Percentiles rank a stretch among this genome's conserved stretches.
Conservation (phyloP, 2,113 vertebrate genomes). For the Montifringilla adamsi region DNA sequence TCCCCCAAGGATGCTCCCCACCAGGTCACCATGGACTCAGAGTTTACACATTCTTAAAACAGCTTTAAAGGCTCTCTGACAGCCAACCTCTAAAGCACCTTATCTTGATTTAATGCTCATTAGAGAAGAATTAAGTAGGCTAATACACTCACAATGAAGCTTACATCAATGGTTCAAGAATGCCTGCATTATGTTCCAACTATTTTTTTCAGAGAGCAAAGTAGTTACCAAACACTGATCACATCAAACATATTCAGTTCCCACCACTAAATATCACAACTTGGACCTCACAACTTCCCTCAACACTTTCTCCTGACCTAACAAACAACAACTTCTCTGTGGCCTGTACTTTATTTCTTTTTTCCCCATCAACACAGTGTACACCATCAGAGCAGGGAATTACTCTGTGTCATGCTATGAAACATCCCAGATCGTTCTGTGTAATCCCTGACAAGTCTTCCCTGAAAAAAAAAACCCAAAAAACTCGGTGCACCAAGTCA, state of each 20-base stretch:
- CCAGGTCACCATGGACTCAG: neutral
- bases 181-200: neutral
- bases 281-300: neutral
- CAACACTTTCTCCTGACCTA: neutral
- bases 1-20: neutral
- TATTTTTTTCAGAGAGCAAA: neutral
- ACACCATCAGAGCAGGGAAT: neutral
- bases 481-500: neutral
- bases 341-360: neutral
- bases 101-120: conserved; percentile 1
- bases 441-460: neutral
- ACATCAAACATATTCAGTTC: neutral
- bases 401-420: neutral
- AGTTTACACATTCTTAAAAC: neutral
- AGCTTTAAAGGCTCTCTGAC: neutral
- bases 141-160: neutral
- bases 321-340: neutral
- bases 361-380: neutral
- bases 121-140: neutral
- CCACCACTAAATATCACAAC: neutral
- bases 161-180: neutral
- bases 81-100: neutral
- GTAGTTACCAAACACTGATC: neutral
- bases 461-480: neutral
- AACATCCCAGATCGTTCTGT: neutral